Evolutionary conservation across 1,140 invertebrate species (phyloP).

Genomic region (silkworm (Bombyx mori)): ASM3026992v2 NC_085128.1:12785001-12785500

Average conservation of each 20-base stretch:
- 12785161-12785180: conserved; percentile 65
- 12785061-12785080: no score
- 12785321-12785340: conserved; percentile 61
- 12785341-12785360: conserved; percentile 67
- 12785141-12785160: conserved; percentile 23
- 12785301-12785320: conserved; percentile 62
- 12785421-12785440: conserved; percentile 68
- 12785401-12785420: conserved; percentile 60
- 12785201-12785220: conserved; percentile 58
- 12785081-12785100: no score
- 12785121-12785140: conserved; percentile 6
- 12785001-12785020: no score
- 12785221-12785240: conserved; percentile 57
- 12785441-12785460: conserved; percentile 63
- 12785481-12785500: conserved; percentile 40
- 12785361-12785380: conserved; percentile 66
- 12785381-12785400: conserved; percentile 64
- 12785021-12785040: no score
- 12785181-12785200: conserved; percentile 65
- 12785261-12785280: conserved; percentile 61
- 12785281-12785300: conserved; percentile 51
- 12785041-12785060: no score
- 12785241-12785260: conserved; percentile 61
- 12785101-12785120: no score
- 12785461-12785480: conserved; percentile 58